phyloP scores from a whole-genome alignment of 2,113 vertebrate genomes.

The Pelvicachromis taeniatus region DNA sequence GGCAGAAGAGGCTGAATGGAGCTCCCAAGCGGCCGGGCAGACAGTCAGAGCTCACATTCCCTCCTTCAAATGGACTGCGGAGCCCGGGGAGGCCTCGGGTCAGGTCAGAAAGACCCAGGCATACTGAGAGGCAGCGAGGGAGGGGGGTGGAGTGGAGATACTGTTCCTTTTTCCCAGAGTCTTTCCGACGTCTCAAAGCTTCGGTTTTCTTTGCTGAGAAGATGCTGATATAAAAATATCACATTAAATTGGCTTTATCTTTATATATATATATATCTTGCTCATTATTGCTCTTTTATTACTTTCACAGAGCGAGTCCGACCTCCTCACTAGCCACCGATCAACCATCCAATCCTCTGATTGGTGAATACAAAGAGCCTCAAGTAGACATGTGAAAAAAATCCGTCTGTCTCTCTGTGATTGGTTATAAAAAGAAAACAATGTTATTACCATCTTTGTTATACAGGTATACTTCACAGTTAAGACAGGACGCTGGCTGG shows the following conservation, averaged over 20 bases:
- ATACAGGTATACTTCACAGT: slow-evolving; percentile 57
- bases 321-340: slow-evolving; percentile 12
- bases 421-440: slow-evolving; percentile 31
- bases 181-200: neutral
- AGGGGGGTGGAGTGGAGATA: slow-evolving; percentile 23
- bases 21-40: slow-evolving; percentile 65
- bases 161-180: slow-evolving; percentile 26
- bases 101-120: slow-evolving; percentile 31
- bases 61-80: slow-evolving; percentile 49
- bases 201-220: slow-evolving; percentile 14
- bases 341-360: slow-evolving; percentile 38
- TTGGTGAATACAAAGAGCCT: slow-evolving; percentile 44
- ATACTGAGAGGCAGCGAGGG: slow-evolving; percentile 28
- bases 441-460: slow-evolving; percentile 31
- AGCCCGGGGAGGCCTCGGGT: slow-evolving; percentile 47
- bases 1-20: slow-evolving; percentile 63
- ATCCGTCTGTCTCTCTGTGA: slow-evolving; percentile 19
- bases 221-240: slow-evolving; percentile 34
- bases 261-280: neutral
- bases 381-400: slow-evolving; percentile 46
- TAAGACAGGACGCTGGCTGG: slow-evolving; percentile 55
- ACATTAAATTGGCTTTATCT: slow-evolving; percentile 25
- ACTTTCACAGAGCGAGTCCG: neutral
- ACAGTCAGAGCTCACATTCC: slow-evolving; percentile 63
- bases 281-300: slow-evolving; percentile 63